Base-by-base conservation (phyloP, 2,797 vertebrate species). In the Trachops cirrhosus region DNA sequence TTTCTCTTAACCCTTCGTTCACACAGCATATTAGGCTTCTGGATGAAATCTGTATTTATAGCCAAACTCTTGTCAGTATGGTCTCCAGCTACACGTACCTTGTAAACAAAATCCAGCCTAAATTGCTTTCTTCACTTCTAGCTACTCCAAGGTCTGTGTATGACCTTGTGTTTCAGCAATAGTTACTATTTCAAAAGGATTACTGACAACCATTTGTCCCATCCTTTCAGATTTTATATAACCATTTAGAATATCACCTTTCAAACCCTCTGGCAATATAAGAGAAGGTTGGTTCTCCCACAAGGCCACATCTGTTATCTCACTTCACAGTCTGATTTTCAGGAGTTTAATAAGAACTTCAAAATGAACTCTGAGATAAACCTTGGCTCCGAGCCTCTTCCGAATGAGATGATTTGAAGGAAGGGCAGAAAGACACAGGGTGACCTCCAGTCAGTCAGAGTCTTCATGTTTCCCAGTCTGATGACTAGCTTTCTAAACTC, bases 331-430 rank as follows among this genome's bases (percentile, higher is more conserved):
- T 84, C 75, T 91, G 90, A 96, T 89, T 95, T 94, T 79, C 34
- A 93, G 37, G 88, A 93, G 39, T 95, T 97, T 96, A 95, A 96
- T 74, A 86, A 89, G 83, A 93, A 44, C 78, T 96, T 95, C 68
- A 95, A 91, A 93, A 93, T 74, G 68, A 5, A 77, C 64, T 44
- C 52, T 90, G 74, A 94, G 52, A 92, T 78, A 93, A 92, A 78
- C 62, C 59, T 90, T 88, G 50, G 48, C 70, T 48, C 48, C 34
- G 83, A 48, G 39, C 26, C 50, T 86, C 89, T 89, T 91, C 52
- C 3, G 11, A 75, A 93, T 80, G 46, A 95, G 54, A 67, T 37
- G 83, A 89, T 95, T 73, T 92, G 37, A 95, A 86, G 89, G 41
- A 93, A 62, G 24, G 10, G 64, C 59, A 70, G 54, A 50, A 80